phyloP scores from a whole-genome alignment of 2,888 invertebrate species.

The Zaprionus lineosus region DNA sequence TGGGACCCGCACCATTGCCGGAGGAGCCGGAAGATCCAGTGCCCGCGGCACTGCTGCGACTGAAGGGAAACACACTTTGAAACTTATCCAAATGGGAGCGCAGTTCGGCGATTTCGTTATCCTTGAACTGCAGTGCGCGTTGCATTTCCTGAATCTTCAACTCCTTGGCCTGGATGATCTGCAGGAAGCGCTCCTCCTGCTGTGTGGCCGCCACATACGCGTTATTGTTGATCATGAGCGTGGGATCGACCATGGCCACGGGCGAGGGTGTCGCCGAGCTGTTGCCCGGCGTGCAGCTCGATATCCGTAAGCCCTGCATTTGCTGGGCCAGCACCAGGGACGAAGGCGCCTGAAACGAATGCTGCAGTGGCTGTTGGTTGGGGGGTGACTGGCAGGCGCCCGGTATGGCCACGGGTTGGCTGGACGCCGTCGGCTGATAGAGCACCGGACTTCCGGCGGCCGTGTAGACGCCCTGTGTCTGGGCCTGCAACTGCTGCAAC shows the following conservation, averaged over 20 bases:
- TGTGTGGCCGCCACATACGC: constrained; percentile 83
- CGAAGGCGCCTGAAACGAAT: constrained; percentile 29
- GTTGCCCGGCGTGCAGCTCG: constrained; percentile 62
- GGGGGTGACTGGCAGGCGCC: constrained; percentile 58
- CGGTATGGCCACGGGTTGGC: constrained; percentile 67
- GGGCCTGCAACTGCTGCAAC: constrained; percentile 81
- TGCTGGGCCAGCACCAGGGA: constrained; percentile 71
- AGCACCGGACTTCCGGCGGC: constrained; percentile 61
- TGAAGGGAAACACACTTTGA: constrained; percentile 92
- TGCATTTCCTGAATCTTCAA: constrained; percentile 91
- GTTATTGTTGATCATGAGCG: constrained; percentile 70
- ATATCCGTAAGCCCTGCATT: constrained; percentile 81
- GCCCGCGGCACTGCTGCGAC: constrained; percentile 79
- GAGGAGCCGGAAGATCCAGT: constrained; percentile 51
- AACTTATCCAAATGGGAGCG: constrained; percentile 95
- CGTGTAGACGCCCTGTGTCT: constrained; percentile 79
- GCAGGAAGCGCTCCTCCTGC: constrained; percentile 85
- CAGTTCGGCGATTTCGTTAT: constrained; percentile 91
- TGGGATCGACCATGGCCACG: constrained; percentile 73
- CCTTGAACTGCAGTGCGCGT: constrained; percentile 87
- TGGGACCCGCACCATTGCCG: constrained; percentile 45
- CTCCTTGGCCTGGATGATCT: constrained; percentile 87
- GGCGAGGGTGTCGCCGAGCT: constrained; percentile 62
- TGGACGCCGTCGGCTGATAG: constrained; percentile 46
- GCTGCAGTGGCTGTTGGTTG: constrained; percentile 17